A percentile compares a stretch with the other conserved stretches of the same genome.
phyloP scores from a whole-genome alignment of 2,888 invertebrate genomes.

The Dicyrtomina minuta region DNA sequence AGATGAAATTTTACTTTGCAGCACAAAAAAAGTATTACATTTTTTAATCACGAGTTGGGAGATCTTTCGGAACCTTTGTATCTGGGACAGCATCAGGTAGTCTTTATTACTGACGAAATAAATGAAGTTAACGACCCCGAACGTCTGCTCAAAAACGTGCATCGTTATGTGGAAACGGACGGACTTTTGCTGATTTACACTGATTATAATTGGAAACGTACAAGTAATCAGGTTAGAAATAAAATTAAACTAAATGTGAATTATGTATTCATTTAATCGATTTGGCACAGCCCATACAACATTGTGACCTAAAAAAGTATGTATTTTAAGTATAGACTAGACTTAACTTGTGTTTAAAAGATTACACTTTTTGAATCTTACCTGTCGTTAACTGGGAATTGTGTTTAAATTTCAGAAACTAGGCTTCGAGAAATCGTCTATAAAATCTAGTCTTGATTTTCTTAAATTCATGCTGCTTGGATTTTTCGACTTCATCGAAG shows the following conservation, averaged over 20 bases:
- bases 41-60: constrained; percentile 38
- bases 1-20: constrained; percentile 19
- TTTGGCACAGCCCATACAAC: too few species aligned
- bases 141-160: constrained; percentile 37
- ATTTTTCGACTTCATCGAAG: constrained; percentile 41
- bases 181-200: constrained; percentile 47
- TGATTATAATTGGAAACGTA: constrained; percentile 48
- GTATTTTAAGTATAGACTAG: too few species aligned
- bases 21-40: constrained; percentile 41
- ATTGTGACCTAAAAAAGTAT: too few species aligned
- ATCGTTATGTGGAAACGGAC: constrained; percentile 36
- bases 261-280: too few species aligned
- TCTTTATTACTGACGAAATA: constrained; percentile 44
- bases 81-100: constrained; percentile 39
- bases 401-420: constrained; percentile 33
- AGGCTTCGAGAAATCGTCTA: constrained; percentile 37
- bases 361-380: too few species aligned
- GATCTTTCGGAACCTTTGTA: background rate
- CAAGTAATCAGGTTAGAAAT: constrained; percentile 46
- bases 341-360: too few species aligned
- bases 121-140: constrained; percentile 43
- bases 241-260: background rate
- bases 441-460: constrained; percentile 43
- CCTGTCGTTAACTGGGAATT: too few species aligned
- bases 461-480: constrained; percentile 37